Conservation (phyloP, 2,797 vertebrate species). For the Catostomus latipinnis region DNA sequence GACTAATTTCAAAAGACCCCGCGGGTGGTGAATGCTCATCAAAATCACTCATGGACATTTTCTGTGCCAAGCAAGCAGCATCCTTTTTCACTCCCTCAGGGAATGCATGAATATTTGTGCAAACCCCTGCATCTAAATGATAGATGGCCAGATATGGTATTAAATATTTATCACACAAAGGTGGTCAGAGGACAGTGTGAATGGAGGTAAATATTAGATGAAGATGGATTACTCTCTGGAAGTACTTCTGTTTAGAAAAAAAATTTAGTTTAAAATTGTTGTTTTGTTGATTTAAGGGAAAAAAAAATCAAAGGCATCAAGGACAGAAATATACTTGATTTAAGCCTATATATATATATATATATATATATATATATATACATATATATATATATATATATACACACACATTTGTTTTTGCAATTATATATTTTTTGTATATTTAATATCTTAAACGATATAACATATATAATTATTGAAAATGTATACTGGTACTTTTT, state of each 20-base stretch:
- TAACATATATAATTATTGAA: too few species aligned
- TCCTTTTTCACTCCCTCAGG: slow-evolving; percentile 22
- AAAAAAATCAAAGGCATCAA: neutral
- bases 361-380: too few species aligned
- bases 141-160: slow-evolving; percentile 38
- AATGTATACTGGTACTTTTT: too few species aligned
- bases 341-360: too few species aligned
- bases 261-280: neutral
- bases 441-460: too few species aligned
- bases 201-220: slow-evolving; percentile 54
- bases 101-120: slow-evolving; percentile 40
- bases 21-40: neutral
- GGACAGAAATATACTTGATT: too few species aligned
- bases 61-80: slow-evolving; percentile 7
- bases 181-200: slow-evolving; percentile 44
- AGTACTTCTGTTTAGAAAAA: slow-evolving; percentile 23
- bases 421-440: too few species aligned
- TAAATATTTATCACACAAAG: slow-evolving; percentile 48
- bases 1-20: slow-evolving; percentile 31
- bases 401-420: too few species aligned
- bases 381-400: too few species aligned
- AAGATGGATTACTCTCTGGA: slow-evolving; percentile 55
- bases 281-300: neutral
- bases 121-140: slow-evolving; percentile 43
- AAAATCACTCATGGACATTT: slow-evolving; percentile 23